A percentile compares a stretch with the other conserved stretches of the same genome.
Evolutionary conservation across 2,113 vertebrate species (phyloP).

Genomic region (Leiothrix lutea): DNA sequence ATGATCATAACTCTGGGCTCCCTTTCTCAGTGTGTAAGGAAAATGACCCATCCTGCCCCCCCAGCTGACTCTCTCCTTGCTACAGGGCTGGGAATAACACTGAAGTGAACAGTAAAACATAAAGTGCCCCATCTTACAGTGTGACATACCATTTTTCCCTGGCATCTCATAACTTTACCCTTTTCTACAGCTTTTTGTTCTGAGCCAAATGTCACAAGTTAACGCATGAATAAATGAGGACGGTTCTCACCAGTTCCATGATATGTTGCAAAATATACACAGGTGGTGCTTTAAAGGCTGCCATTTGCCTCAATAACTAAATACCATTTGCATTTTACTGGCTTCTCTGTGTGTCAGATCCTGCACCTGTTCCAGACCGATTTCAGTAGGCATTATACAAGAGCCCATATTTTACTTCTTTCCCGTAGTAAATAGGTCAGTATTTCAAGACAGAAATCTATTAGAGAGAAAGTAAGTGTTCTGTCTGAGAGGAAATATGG

Average conservation of each 20-base stretch:
- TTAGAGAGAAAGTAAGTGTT: slow-evolving; percentile 7
- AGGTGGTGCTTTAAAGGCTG: slow-evolving; percentile 56
- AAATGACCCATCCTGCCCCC: background rate
- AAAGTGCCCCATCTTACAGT: background rate
- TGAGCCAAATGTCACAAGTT: slow-evolving; percentile 56
- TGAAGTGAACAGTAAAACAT: background rate
- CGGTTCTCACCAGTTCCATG: slow-evolving; percentile 42
- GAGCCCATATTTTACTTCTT: slow-evolving; percentile 29
- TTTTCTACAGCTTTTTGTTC: slow-evolving; percentile 52
- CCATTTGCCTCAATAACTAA: slow-evolving; percentile 47
- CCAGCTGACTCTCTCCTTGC: background rate
- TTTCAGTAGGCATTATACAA: slow-evolving; percentile 12
- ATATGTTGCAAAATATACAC: slow-evolving; percentile 62
- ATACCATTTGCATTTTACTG: slow-evolving; percentile 54
- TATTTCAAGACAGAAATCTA: slow-evolving; percentile 32
- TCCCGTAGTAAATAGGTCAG: slow-evolving; percentile 18
- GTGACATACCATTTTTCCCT: background rate
- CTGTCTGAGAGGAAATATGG: slow-evolving; percentile 23
- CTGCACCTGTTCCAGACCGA: background rate
- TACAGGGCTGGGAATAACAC: background rate
- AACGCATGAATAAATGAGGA: slow-evolving; percentile 52
- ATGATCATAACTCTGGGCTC: fast-evolving
- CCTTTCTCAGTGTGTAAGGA: background rate
- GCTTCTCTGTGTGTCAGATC: slow-evolving; percentile 39
- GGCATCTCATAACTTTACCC: slow-evolving; percentile 44